phyloP scores from a whole-genome alignment of 2,113 vertebrate genomes.

The Hydrolagus affinis region DNA sequence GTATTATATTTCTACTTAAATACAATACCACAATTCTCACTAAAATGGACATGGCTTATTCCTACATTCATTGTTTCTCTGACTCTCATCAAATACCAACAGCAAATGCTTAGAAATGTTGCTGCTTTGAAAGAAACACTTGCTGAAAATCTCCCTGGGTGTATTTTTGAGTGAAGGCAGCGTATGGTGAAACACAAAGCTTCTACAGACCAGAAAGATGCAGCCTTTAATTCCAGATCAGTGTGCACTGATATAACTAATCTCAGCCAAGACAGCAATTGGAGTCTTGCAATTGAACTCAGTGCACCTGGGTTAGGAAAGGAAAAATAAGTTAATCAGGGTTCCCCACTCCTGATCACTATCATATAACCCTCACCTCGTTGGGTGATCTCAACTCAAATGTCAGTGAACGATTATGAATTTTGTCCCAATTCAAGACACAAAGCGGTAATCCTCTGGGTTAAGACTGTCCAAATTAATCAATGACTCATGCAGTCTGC shows the following conservation, averaged over 20 bases:
- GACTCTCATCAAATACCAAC: not conserved
- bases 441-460: not conserved
- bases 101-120: not conserved
- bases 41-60: not conserved
- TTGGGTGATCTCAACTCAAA: too few species aligned
- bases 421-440: not conserved
- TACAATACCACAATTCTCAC: not conserved
- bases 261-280: not conserved
- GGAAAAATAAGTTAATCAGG: not conserved
- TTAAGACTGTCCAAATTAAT: not conserved
- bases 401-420: not conserved
- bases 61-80: not conserved
- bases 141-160: too few species aligned
- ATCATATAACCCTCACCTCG: not conserved
- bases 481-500: not conserved
- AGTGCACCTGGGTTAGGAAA: not conserved
- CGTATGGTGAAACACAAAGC: not conserved
- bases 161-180: not conserved
- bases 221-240: not conserved
- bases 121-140: not conserved
- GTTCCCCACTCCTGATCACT: not conserved
- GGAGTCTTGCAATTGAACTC: not conserved
- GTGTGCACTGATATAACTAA: not conserved
- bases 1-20: not conserved
- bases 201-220: not conserved